Conservation (phyloP, 1,140 invertebrate species). For the Metopolophium dirhodum region DNA sequence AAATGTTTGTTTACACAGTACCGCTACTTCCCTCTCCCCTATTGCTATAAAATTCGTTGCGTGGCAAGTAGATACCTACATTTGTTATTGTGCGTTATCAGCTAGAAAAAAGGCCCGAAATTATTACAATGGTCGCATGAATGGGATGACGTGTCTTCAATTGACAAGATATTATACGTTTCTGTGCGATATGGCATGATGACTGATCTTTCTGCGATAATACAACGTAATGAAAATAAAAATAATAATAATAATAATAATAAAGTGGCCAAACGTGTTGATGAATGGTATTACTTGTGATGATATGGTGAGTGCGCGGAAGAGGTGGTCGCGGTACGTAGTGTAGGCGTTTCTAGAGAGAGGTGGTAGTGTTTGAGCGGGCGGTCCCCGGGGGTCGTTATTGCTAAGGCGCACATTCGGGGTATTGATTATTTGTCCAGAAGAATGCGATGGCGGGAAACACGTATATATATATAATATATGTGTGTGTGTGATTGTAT, state of each 20-base stretch:
- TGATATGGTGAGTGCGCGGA: neutral
- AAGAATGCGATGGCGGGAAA: conserved; percentile 54
- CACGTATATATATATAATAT: neutral
- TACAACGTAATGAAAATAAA: neutral
- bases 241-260: neutral
- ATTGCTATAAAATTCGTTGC: neutral
- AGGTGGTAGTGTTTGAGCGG: neutral
- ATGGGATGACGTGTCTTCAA: neutral
- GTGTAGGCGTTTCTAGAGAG: conserved; percentile 38
- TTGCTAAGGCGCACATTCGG: conserved; percentile 53
- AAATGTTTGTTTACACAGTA: neutral
- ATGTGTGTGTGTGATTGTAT: neutral
- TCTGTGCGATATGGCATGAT: neutral
- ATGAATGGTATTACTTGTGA: conserved; percentile 2
- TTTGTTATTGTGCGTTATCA: neutral
- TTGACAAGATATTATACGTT: neutral
- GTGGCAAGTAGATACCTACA: neutral
- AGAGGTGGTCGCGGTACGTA: neutral
- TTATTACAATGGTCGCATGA: neutral
- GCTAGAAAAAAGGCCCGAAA: neutral
- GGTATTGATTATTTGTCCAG: conserved; percentile 55
- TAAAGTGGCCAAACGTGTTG: neutral
- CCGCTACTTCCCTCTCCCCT: neutral
- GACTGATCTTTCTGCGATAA: neutral
- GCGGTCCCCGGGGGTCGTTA: conserved; percentile 48